phyloP scores from a whole-genome alignment of 2,797 vertebrate genomes.

The Phaenicophaeus curvirostris region DNA sequence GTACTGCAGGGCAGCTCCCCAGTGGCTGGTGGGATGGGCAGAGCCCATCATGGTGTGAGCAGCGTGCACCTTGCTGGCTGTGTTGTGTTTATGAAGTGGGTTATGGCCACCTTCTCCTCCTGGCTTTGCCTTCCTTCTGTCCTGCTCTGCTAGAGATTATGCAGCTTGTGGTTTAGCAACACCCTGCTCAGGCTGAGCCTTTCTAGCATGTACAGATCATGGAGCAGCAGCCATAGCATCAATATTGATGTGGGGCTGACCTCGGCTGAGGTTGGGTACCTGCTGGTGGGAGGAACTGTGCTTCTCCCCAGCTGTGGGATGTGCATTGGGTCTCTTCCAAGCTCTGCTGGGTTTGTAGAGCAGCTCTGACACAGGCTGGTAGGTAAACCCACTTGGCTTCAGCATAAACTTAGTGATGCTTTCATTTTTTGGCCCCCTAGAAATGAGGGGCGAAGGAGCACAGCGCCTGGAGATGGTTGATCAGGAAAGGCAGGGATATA shows the following conservation, averaged over 20 bases:
- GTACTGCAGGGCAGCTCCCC: no score
- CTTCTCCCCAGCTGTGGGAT: not conserved
- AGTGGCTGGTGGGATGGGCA: no score
- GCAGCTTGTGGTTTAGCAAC: not conserved
- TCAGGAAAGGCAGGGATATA: not conserved
- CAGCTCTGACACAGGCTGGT: accelerated
- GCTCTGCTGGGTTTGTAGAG: not conserved
- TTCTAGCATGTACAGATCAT: accelerated
- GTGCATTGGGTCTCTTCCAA: accelerated
- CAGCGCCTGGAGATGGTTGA: accelerated
- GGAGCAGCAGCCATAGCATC: not conserved
- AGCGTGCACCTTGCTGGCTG: no score
- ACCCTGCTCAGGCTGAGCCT: not conserved
- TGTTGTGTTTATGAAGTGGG: no score
- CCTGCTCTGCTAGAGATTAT: accelerated
- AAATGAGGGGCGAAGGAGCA: not conserved
- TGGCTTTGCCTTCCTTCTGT: no score
- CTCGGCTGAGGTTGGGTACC: no score
- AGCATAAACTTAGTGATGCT: no score
- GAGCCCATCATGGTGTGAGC: no score
- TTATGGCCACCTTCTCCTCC: no score
- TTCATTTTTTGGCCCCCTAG: accelerated
- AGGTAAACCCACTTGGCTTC: not conserved
- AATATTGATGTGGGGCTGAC: not conserved
- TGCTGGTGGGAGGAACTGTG: not conserved